Evolutionary conservation across 1,140 invertebrate species (phyloP), one percentile per base, ranked within the genome.

Genomic region (Leptinotarsa defecta): DNA sequence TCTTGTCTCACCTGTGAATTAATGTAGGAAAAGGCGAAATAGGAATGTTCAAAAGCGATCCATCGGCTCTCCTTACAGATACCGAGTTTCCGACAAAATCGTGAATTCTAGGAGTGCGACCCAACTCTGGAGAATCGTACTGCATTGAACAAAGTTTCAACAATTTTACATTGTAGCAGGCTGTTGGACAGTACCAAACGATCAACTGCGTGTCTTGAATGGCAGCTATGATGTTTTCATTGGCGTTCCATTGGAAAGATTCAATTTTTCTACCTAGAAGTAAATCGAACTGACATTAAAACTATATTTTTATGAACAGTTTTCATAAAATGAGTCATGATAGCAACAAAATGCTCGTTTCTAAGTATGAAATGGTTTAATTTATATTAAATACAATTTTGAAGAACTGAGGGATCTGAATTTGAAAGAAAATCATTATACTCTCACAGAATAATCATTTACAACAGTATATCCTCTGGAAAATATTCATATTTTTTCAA

Each of bases 131-230:
- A 0, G 87, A 85, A 75, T 88, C 87, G 71, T 88, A 81, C 13
- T 85, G 84, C 3, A 88, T 77, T 0, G 87, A 87, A 22, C 87
- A 88, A 4, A 89, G 68, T 6, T 86, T 85, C 49, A 89, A 82
- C 6, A 97, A 86, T 74, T 93, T 91, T 64, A 90, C 88, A 87
- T 98, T 95, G 27, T 92, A 89, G 1, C 92, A 88, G 24, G 92
- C 90, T 52, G 89, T 90, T 0, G 96, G 96, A 83, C 93, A 96
- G 77, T 94, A 92, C 93, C 94, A 97, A n/a, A 97, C 90, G 22
- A 92, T 91, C 22, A 97, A 86, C 79, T 90, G 92, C 1, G 91
- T 89, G 79, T 97, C 95, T 77, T 95, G 90, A 74, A 97, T 91
- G 2, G 93, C 93, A 27, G 93, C 93, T 75, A 98, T 86, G 82